Percentiles rank a stretch among this genome's conserved stretches.
Evolutionary conservation across 2,797 vertebrate species (phyloP).

Genomic region (Semaprochilodus insignis): DNA sequence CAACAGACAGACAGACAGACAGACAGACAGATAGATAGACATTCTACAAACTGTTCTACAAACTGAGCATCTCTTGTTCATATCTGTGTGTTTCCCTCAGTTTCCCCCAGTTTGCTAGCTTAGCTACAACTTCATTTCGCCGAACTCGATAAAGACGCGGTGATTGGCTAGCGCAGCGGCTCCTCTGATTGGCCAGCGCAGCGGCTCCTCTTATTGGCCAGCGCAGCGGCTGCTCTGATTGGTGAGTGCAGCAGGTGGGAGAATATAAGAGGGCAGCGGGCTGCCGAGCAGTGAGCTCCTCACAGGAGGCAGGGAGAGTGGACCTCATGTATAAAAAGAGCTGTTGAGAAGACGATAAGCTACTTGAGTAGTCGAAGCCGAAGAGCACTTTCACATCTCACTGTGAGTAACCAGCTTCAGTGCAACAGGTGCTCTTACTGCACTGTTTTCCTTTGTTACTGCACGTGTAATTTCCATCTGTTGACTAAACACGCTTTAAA

Average conservation of each 20-base stretch:
- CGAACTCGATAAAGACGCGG: not conserved
- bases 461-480: not conserved
- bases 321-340: not conserved
- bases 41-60: no score
- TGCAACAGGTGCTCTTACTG: not conserved
- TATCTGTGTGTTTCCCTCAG: not conserved
- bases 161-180: conserved; percentile 27
- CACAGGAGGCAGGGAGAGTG: no score
- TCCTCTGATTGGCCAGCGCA: conserved; percentile 11
- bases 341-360: not conserved
- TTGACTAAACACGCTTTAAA: not conserved
- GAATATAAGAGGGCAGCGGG: conserved; percentile 67
- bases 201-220: not conserved
- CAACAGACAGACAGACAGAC: no score
- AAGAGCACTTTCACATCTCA: not conserved
- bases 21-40: no score
- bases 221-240: conserved; percentile 69
- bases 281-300: not conserved
- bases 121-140: not conserved
- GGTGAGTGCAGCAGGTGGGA: conserved; percentile 61
- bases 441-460: not conserved
- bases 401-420: conserved; percentile 1
- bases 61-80: no score
- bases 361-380: not conserved
- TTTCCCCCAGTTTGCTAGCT: not conserved